Evolutionary conservation across 2,888 invertebrate genomes (phyloP).

Genomic region (Heliothis peltigera): DNA sequence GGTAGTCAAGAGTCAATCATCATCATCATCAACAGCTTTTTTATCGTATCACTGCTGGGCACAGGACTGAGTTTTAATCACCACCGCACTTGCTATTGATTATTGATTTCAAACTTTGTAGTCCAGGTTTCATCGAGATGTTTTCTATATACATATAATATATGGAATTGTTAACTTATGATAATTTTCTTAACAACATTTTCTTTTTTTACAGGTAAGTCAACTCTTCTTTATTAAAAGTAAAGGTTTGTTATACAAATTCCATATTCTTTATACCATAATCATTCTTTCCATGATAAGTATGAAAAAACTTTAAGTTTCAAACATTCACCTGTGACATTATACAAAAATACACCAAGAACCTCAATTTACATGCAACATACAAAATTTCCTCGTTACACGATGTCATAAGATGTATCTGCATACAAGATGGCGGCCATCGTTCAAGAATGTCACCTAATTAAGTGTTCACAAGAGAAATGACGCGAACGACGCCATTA

Average conservation of each 20-base stretch:
- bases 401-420: slow-evolving; percentile 19
- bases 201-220: neutral
- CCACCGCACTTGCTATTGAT: too few relatives aligned
- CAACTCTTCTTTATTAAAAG: neutral
- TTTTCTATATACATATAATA: too few relatives aligned
- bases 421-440: slow-evolving; percentile 5
- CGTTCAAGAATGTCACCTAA: slow-evolving; percentile 55
- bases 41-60: too few relatives aligned
- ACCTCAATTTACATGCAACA: neutral
- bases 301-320: too few relatives aligned
- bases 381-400: neutral
- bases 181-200: neutral
- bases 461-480: slow-evolving; percentile 64
- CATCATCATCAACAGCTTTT: too few relatives aligned
- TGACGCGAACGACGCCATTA: slow-evolving; percentile 70
- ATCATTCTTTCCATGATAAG: too few relatives aligned
- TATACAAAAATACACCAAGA: neutral
- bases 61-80: too few relatives aligned
- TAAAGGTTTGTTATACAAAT: too few relatives aligned
- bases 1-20: neutral
- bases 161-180: too few relatives aligned
- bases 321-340: neutral
- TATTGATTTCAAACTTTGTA: too few relatives aligned
- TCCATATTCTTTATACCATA: too few relatives aligned
- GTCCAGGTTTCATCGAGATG: too few relatives aligned